Evolutionary conservation across 2,888 invertebrate genomes (phyloP).

Genomic region (Drosophila tanythrix): DNA sequence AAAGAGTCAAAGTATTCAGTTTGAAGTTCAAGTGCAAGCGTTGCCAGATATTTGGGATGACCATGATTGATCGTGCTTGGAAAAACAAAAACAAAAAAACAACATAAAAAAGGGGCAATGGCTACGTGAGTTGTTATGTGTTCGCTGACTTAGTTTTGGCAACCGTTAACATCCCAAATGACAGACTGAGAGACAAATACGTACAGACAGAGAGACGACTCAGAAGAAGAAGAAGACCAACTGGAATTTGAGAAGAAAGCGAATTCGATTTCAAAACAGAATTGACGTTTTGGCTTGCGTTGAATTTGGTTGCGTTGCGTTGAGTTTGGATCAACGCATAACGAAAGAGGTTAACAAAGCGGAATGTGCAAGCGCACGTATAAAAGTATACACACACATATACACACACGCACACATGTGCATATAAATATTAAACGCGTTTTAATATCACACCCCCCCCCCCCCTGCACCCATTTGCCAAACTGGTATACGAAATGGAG

Average conservation of each 20-base stretch:
- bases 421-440: conserved; percentile 71
- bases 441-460: conserved; percentile 57
- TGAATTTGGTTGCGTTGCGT: conserved; percentile 36
- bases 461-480: conserved; percentile 14
- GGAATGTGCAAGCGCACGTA: conserved; percentile 69
- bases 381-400: conserved; percentile 24
- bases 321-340: conserved; percentile 56
- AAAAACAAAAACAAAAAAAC: conserved; percentile 4
- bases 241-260: conserved; percentile 68
- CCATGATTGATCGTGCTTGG: conserved; percentile 28
- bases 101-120: not conserved
- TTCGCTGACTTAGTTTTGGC: conserved; percentile 18
- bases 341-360: conserved; percentile 80
- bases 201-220: conserved; percentile 7
- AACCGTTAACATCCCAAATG: conserved; percentile 36
- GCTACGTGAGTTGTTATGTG: conserved; percentile 50
- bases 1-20: conserved; percentile 9
- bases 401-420: conserved; percentile 1
- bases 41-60: conserved; percentile 11
- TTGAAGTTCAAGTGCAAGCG: conserved; percentile 53
- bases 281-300: conserved; percentile 42
- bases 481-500: conserved; percentile 67
- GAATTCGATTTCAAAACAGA: conserved; percentile 76
- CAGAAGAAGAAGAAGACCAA: conserved; percentile 22
- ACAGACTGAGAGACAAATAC: not conserved